Base-by-base conservation (phyloP, 2,888 invertebrate species). In the Watsonalla cultraria region DNA sequence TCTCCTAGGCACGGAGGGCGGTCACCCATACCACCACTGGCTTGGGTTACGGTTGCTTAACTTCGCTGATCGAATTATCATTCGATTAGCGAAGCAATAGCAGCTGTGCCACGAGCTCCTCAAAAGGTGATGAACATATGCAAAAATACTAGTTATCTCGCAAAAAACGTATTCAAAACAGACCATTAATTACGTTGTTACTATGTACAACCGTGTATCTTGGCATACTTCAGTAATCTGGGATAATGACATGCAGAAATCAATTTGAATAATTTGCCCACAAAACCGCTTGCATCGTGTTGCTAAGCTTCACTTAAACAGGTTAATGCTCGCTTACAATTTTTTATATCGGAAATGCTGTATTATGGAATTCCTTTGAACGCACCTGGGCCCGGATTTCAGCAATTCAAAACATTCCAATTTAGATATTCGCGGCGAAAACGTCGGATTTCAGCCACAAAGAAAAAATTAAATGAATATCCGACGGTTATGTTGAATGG, bases 341-440 rank as follows among this genome's bases (percentile, higher is more conserved):
- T 59, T 24, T 64, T 67, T 64, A 62, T 68, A 74, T 72, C 60
- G 71, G 65, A 61, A 74, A 74, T 70, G 74, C 72, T 74, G 74
- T 77, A 77, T 73, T 74, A 73, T 61, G 65, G 70, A 66, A 75
- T 75, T 65, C 68, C 67, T 78, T 79, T 76, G 73, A 71, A 58
- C 63, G 67, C 78, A 78, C 77, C 77, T 79, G 80, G 59, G 74
- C 60, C 66, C 65, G 68, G 65, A 63, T 74, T 78, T 74, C 70
- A 71, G 74, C 72, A 71, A 77, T 80, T 77, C 78, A 74, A 79
- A 81, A 80, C 72, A 78, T 80, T 79, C 65, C 72, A 79, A 79
- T 78, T 77, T 76, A 66, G 70, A 65, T 64, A 69, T 65, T 56
- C 61, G 62, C 59, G 48, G 58, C 52, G 68, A 72, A 71, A 69